Evolutionary conservation across 53 echinoderm and acorn worm genomes (phyloP).

Genomic region (Patiria pectinifera): DNA sequence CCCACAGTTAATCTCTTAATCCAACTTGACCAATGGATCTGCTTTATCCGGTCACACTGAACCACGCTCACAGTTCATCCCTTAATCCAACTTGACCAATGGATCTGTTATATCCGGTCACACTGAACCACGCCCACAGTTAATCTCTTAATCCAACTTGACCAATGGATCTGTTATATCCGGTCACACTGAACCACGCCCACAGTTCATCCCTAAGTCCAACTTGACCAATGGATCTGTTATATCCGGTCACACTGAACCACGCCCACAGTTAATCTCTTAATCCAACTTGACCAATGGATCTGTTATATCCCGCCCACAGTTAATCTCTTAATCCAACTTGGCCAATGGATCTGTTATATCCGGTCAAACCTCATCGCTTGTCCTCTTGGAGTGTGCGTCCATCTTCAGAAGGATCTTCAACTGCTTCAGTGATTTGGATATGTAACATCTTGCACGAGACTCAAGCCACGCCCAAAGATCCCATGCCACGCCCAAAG

Average conservation of each 20-base stretch:
- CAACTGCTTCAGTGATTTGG: not conserved
- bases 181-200: not conserved
- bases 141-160: not conserved
- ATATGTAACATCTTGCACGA: not conserved
- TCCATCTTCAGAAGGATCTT: not conserved
- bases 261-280: not conserved
- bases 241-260: not conserved
- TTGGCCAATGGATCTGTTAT: conserved; percentile 13
- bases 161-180: conserved; percentile 26
- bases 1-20: not conserved
- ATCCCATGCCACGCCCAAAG: not conserved
- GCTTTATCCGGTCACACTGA: not conserved
- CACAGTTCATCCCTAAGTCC: not conserved
- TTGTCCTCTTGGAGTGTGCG: not conserved
- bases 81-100: conserved; percentile 3
- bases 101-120: conserved; percentile 18
- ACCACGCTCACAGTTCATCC: not conserved
- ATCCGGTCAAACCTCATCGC: not conserved
- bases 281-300: conserved; percentile 14
- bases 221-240: conserved; percentile 3
- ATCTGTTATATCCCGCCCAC: not conserved
- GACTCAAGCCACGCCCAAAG: not conserved
- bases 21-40: conserved; percentile 18
- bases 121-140: not conserved
- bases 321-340: too few species aligned